These are phyloP conservation scores for Peucedramus taeniatus DNA, from an alignment of 2,113 vertebrate genomes.

Conservation along the genomic window DNA sequence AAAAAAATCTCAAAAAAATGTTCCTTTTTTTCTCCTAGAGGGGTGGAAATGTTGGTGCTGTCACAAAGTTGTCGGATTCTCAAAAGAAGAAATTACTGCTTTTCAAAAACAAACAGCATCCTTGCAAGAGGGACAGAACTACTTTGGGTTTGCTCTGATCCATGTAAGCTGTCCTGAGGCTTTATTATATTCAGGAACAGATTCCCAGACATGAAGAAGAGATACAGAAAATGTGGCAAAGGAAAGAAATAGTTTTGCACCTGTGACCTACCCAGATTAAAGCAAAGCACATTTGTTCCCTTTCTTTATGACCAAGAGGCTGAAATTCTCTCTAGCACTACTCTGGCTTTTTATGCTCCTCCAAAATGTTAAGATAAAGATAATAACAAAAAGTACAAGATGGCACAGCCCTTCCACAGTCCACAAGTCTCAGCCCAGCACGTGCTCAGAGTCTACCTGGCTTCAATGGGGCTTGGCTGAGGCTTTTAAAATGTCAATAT, in stretches of 20 bases:
- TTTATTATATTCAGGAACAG: background rate
- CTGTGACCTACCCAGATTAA: background rate
- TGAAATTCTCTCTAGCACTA: background rate
- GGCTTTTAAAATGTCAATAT: background rate
- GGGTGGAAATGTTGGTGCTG: background rate
- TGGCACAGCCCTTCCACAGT: background rate
- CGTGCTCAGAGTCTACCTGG: background rate
- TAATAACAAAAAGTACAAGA: background rate
- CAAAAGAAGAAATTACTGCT: background rate
- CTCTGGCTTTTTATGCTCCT: background rate
- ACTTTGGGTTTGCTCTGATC: background rate
- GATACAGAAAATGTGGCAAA: background rate
- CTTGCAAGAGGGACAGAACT: background rate
- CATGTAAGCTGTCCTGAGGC: background rate
- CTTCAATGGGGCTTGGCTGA: background rate
- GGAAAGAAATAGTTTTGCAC: background rate
- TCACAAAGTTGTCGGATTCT: background rate
- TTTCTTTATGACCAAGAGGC: background rate
- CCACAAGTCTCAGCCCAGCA: background rate
- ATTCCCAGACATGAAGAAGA: background rate
- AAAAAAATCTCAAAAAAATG: background rate
- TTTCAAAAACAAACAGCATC: background rate
- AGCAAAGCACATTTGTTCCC: background rate
- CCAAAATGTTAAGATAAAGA: background rate
- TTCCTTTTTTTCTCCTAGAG: background rate